Conservation (phyloP, 2,113 vertebrate genomes). For the Poecile atricapillus region DNA sequence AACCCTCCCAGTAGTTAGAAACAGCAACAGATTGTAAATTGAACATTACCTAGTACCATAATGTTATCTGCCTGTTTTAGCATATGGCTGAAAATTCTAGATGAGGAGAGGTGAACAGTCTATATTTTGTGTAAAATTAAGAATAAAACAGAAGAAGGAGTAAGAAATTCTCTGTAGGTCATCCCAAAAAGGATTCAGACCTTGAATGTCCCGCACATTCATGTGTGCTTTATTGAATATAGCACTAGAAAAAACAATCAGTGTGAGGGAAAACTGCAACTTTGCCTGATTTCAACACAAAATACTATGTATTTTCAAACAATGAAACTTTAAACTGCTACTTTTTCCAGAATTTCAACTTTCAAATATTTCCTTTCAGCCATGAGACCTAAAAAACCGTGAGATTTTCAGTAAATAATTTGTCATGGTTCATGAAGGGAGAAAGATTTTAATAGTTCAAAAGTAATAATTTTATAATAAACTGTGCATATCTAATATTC, state of each 20-base stretch:
- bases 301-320: not conserved
- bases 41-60: rapidly evolving
- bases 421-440: not conserved
- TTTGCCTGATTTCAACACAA: not conserved
- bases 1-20: not conserved
- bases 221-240: not conserved
- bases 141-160: not conserved
- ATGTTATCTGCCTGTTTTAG: not conserved
- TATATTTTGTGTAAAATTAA: not conserved
- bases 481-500: not conserved
- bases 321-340: not conserved
- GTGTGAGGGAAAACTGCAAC: not conserved
- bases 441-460: not conserved
- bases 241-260: not conserved
- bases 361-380: not conserved
- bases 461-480: not conserved
- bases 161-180: not conserved
- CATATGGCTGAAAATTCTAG: not conserved
- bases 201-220: not conserved
- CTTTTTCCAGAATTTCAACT: not conserved
- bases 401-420: not conserved
- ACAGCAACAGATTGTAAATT: not conserved
- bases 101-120: not conserved
- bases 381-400: not conserved
- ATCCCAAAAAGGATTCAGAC: not conserved